Conservation (phyloP, 2,888 invertebrate genomes). For the Pyrocoelia pectoralis region DNA sequence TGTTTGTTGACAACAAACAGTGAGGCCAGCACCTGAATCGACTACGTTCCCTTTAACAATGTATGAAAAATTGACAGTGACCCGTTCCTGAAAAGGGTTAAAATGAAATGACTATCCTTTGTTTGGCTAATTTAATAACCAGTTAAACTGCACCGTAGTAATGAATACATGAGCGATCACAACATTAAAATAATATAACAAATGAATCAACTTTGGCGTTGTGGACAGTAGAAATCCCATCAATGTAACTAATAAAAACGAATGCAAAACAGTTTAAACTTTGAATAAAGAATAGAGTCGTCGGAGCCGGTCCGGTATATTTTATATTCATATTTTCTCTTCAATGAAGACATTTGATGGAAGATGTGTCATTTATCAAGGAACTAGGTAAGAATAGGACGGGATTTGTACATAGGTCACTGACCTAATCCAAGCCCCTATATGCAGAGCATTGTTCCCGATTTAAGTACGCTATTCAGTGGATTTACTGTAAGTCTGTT, state of each 20-base stretch:
- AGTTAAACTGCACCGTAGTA: constrained; percentile 50
- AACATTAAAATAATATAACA: constrained; percentile 56
- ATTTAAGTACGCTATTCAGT: background rate
- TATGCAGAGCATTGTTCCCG: background rate
- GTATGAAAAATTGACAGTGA: constrained; percentile 55
- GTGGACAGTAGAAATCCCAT: constrained; percentile 23
- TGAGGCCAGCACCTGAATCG: constrained; percentile 43
- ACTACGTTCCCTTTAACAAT: constrained; percentile 51
- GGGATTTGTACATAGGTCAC: constrained; percentile 32
- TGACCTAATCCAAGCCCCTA: constrained; percentile 31
- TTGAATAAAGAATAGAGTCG: constrained; percentile 47
- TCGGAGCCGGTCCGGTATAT: constrained; percentile 44
- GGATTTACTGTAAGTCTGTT: background rate
- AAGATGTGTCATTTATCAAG: constrained; percentile 52
- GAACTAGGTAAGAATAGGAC: constrained; percentile 48
- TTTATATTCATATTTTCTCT: constrained; percentile 49
- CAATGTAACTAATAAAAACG: constrained; percentile 30
- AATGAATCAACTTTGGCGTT: constrained; percentile 48
- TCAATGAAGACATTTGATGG: constrained; percentile 51
- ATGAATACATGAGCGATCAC: constrained; percentile 48
- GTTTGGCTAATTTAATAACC: constrained; percentile 53
- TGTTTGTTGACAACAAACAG: constrained; percentile 45
- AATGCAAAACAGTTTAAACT: constrained; percentile 37
- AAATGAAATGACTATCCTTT: constrained; percentile 51
- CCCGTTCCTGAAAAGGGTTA: constrained; percentile 52